Percentiles rank a stretch among this genome's conserved stretches.
These are phyloP conservation scores for Mola mola DNA, from an alignment of 2,113 vertebrate genomes.

Conservation along the genomic window DNA sequence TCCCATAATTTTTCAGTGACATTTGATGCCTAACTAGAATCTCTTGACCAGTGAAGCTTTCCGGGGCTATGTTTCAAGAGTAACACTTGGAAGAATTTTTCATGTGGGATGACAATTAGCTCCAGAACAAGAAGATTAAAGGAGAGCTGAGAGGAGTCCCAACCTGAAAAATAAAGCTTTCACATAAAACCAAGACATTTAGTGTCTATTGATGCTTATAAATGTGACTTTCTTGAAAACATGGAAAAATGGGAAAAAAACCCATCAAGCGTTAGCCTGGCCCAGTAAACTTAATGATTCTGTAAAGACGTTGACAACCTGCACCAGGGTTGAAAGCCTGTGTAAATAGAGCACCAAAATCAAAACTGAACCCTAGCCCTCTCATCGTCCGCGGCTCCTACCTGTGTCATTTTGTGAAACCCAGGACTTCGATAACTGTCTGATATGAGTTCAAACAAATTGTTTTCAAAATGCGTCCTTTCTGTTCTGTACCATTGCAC, in stretches of 20 bases:
- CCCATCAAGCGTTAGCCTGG: constrained; percentile 25
- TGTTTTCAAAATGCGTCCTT: constrained; percentile 4
- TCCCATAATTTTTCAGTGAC: constrained; percentile 52
- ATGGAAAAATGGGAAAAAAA: too few relatives aligned
- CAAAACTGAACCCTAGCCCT: constrained; percentile 46
- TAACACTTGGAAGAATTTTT: constrained; percentile 28
- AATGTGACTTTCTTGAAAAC: too few relatives aligned
- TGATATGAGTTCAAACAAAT: constrained; percentile 21
- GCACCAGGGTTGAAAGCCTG: constrained; percentile 11
- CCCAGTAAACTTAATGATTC: constrained; percentile 34
- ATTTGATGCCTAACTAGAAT: constrained; percentile 32
- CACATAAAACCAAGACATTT: too few relatives aligned
- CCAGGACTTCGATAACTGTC: constrained; percentile 2
- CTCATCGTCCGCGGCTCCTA: constrained; percentile 31
- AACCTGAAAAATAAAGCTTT: too few relatives aligned
- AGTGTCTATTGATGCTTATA: too few relatives aligned
- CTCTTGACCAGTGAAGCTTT: constrained; percentile 29
- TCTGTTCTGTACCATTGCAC: constrained; percentile 1
- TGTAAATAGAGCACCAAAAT: constrained; percentile 63
- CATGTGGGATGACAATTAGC: constrained; percentile 31
- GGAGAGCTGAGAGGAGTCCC: background rate
- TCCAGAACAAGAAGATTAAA: background rate
- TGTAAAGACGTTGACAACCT: constrained; percentile 50
- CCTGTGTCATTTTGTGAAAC: constrained; percentile 25
- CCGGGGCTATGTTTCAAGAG: constrained; percentile 13